Conservation (phyloP, 2,888 invertebrate species). For the Euproctis similis region DNA sequence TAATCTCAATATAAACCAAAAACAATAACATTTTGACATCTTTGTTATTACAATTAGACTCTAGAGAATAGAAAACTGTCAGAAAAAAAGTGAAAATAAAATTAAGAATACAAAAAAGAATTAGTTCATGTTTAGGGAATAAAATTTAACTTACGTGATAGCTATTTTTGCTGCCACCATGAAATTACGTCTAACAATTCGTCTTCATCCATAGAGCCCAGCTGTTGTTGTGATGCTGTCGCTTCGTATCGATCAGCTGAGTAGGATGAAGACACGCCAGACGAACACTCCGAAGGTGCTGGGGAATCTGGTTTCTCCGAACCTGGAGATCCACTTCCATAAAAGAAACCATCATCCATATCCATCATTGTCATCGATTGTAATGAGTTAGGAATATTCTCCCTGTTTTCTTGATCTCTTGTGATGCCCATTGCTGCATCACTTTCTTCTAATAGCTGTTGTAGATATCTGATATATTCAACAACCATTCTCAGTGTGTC, state of each 20-base stretch:
- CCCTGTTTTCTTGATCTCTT: conserved; percentile 61
- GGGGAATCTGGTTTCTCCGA: conserved; percentile 84
- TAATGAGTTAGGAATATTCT: conserved; percentile 57
- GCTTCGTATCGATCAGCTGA: conserved; percentile 63
- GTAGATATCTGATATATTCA: conserved; percentile 90
- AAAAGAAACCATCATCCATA: conserved; percentile 70
- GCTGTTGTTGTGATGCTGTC: conserved; percentile 60
- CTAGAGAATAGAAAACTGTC: too few relatives aligned
- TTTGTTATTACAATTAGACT: too few relatives aligned
- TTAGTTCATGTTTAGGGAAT: too few relatives aligned
- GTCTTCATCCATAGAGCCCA: conserved; percentile 89
- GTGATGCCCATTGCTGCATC: conserved; percentile 76
- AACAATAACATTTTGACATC: too few relatives aligned
- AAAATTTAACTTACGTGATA: conserved; percentile 38
- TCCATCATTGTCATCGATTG: conserved; percentile 63
- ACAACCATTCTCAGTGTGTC: conserved; percentile 93
- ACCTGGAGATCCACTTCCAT: conserved; percentile 74
- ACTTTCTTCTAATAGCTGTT: conserved; percentile 85
- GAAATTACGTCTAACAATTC: conserved; percentile 90
- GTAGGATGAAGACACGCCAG: conserved; percentile 71
- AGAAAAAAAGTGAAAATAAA: too few relatives aligned
- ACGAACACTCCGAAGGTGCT: conserved; percentile 82
- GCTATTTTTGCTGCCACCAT: conserved; percentile 86
- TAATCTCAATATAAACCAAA: too few relatives aligned
- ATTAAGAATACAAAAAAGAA: too few relatives aligned